Evolutionary conservation across 2,113 vertebrate genomes (phyloP).

Genomic region (Stegastes partitus): DNA sequence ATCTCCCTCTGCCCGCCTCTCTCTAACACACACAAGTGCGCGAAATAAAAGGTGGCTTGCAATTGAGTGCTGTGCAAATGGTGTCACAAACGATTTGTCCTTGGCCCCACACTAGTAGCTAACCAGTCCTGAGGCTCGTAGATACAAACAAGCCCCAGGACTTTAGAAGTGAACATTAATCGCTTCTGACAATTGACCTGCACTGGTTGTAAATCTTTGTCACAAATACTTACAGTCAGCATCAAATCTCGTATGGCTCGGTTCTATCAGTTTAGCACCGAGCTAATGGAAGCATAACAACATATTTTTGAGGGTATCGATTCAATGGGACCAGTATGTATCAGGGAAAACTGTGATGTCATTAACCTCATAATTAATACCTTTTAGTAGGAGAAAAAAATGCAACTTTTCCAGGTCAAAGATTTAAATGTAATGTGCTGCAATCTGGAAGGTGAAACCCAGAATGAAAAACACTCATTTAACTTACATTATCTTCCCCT

Average conservation of each 20-base stretch:
- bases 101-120: conserved; percentile 85
- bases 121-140: conserved; percentile 79
- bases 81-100: conserved; percentile 87
- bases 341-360: not conserved
- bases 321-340: not conserved
- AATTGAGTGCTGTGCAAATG: conserved; percentile 87
- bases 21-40: conserved; percentile 42
- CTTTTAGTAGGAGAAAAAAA: not conserved
- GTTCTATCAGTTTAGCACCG: conserved; percentile 53
- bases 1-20: conserved; percentile 29
- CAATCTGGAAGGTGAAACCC: not conserved
- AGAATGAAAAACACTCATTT: not conserved
- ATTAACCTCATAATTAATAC: conserved; percentile 21
- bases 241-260: conserved; percentile 74
- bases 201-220: conserved; percentile 89
- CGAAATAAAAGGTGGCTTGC: conserved; percentile 84
- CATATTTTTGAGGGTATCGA: conserved; percentile 21
- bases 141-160: conserved; percentile 84
- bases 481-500: not conserved
- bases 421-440: not conserved
- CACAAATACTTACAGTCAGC: conserved; percentile 84
- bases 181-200: conserved; percentile 85
- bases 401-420: not conserved
- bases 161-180: conserved; percentile 85
- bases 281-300: conserved; percentile 8